These are phyloP conservation scores for Drosophila limbata DNA, from an alignment of 2,888 invertebrate genomes.

Conservation along the genomic window DNA sequence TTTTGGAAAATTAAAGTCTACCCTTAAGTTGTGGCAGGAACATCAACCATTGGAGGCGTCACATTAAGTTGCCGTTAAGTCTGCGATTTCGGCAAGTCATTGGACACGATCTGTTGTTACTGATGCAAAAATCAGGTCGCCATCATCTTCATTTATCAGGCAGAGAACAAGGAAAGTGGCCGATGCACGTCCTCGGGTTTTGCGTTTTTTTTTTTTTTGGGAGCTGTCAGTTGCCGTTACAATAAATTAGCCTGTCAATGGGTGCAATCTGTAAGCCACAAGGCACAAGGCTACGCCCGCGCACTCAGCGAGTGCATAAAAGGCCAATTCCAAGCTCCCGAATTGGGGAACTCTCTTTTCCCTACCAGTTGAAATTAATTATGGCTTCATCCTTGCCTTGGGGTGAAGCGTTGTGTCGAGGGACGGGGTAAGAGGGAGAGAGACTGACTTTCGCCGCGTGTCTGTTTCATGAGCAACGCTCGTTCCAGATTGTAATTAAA, in stretches of 20 bases:
- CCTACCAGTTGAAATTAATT: constrained; percentile 61
- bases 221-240: constrained; percentile 75
- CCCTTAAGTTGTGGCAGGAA: constrained; percentile 38
- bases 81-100: constrained; percentile 68
- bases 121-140: constrained; percentile 62
- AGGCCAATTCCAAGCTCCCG: constrained; percentile 5
- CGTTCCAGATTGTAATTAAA: constrained; percentile 47
- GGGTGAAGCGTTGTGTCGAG: constrained; percentile 6
- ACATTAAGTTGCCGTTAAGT: constrained; percentile 71
- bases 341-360: constrained; percentile 1
- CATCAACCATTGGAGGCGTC: constrained; percentile 46
- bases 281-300: constrained; percentile 36
- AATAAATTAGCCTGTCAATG: constrained; percentile 74
- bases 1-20: constrained; percentile 24
- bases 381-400: constrained; percentile 50
- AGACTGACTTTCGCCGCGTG: constrained; percentile 64
- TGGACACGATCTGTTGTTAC: constrained; percentile 20
- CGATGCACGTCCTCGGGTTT: constrained; percentile 11
- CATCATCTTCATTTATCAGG: constrained; percentile 67
- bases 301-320: constrained; percentile 26
- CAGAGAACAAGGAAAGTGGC: constrained; percentile 63
- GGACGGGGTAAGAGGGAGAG: not conserved
- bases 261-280: constrained; percentile 34
- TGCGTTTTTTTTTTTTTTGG: not conserved
- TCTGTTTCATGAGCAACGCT: constrained; percentile 13